A percentile compares a stretch with the other conserved stretches of the same genome.
These are phyloP conservation scores for Ormyrus nitidulus DNA, from an alignment of 2,888 invertebrate species.

Conservation along the genomic window DNA sequence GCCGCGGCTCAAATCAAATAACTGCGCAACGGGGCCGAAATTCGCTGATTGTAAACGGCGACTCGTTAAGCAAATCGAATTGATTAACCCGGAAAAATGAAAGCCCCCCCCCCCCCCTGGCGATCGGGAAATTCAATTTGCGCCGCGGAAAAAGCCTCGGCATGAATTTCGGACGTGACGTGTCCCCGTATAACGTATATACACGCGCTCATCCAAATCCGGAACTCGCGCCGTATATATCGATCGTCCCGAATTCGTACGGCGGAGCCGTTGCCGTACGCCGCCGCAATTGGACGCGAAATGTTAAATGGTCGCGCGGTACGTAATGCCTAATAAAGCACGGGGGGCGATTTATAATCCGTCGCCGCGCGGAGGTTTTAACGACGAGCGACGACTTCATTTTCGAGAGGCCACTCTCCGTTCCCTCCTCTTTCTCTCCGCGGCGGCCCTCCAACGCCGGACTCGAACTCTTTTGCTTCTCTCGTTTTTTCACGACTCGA, in stretches of 20 bases:
- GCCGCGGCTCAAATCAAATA: too few relatives aligned
- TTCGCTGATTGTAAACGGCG: too few relatives aligned
- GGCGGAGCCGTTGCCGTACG: neutral
- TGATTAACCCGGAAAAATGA: too few relatives aligned
- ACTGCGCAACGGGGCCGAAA: too few relatives aligned
- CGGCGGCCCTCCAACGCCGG: neutral
- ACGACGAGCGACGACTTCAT: constrained; percentile 29
- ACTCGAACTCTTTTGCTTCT: constrained; percentile 6
- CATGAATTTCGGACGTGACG: neutral
- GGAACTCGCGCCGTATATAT: constrained; percentile 1
- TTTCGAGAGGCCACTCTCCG: constrained; percentile 36
- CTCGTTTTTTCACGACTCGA: constrained; percentile 7
- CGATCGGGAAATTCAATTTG: neutral
- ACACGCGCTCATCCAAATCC: neutral
- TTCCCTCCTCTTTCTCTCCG: neutral
- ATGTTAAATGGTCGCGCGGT: constrained; percentile 43
- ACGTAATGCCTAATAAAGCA: constrained; percentile 34
- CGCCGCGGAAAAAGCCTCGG: neutral
- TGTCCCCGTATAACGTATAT: neutral
- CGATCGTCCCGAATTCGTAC: constrained; percentile 45
- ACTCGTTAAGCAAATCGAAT: too few relatives aligned
- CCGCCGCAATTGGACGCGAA: constrained; percentile 22
- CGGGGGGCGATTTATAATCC: neutral
- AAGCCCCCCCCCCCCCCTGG: too few relatives aligned
- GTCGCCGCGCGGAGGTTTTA: neutral